phyloP scores from a whole-genome alignment of 2,797 vertebrate species.

The Microctenopoma stevenorrisi region DNA sequence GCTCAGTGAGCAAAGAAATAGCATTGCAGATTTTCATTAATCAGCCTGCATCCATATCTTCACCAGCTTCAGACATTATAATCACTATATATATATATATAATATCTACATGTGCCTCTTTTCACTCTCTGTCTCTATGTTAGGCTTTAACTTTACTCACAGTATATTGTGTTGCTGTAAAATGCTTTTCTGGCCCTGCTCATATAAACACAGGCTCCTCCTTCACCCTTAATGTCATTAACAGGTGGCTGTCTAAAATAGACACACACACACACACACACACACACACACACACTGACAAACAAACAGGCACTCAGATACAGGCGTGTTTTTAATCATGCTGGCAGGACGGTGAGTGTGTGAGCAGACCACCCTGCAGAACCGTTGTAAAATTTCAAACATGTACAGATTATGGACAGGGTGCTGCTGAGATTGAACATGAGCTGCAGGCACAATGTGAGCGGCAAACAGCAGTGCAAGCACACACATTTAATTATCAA shows the following conservation, averaged over 20 bases:
- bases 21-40: conserved; percentile 30
- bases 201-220: conserved; percentile 72
- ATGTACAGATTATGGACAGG: conserved; percentile 27
- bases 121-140: conserved; percentile 26
- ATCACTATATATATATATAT: no score
- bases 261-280: conserved; percentile 49
- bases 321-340: conserved; percentile 61
- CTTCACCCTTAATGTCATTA: conserved; percentile 83
- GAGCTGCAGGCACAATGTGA: conserved; percentile 28
- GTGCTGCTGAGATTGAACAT: conserved; percentile 22
- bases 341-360: conserved; percentile 45
- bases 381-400: conserved; percentile 42
- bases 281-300: conserved; percentile 18
- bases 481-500: conserved; percentile 58
- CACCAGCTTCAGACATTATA: background rate
- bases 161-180: conserved; percentile 60
- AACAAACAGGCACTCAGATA: conserved; percentile 40
- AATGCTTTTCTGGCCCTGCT: conserved; percentile 46
- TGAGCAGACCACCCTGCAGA: conserved; percentile 57
- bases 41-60: conserved; percentile 3
- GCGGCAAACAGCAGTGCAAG: conserved; percentile 4
- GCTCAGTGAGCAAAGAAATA: conserved; percentile 43
- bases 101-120: background rate
- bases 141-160: conserved; percentile 43
- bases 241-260: conserved; percentile 88